Evolutionary conservation across 2,113 vertebrate species (phyloP).

Genomic region (Aleadryas rufinucha): DNA sequence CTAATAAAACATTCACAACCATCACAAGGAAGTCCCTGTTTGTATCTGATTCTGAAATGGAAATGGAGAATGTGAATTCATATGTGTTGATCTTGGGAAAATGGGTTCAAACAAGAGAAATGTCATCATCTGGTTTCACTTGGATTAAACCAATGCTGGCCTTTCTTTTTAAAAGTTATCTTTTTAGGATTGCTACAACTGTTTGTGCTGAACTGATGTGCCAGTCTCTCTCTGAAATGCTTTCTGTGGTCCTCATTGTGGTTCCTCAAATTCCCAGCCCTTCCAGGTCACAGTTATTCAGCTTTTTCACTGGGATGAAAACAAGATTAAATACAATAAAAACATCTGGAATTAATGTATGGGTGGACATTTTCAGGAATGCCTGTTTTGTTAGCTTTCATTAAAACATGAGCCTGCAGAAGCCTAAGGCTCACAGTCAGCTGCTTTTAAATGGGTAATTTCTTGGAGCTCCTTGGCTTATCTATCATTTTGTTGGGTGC

Average conservation of each 20-base stretch:
- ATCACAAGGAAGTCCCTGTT: background rate
- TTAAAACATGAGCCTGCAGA: background rate
- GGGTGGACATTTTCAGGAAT: background rate
- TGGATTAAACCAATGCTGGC: background rate
- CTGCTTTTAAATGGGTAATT: background rate
- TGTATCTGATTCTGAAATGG: background rate
- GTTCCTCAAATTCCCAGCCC: background rate
- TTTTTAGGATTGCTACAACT: background rate
- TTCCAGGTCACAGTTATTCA: background rate
- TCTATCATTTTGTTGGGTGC: background rate
- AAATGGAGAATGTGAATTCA: background rate
- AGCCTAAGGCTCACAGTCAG: background rate
- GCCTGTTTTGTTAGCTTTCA: background rate
- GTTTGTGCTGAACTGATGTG: background rate
- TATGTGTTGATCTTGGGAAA: background rate
- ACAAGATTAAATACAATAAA: background rate
- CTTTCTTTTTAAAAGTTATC: background rate
- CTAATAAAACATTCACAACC: slow-evolving; percentile 12
- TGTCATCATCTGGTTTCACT: background rate
- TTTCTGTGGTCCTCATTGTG: background rate
- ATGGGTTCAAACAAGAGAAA: background rate
- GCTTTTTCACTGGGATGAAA: background rate
- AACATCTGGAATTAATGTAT: background rate
- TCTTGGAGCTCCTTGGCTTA: background rate
- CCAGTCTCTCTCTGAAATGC: background rate